Evolutionary conservation across 2,888 invertebrate genomes (phyloP), one percentile per base, ranked within the genome.

Genomic region (Dryomyza anilis): DNA sequence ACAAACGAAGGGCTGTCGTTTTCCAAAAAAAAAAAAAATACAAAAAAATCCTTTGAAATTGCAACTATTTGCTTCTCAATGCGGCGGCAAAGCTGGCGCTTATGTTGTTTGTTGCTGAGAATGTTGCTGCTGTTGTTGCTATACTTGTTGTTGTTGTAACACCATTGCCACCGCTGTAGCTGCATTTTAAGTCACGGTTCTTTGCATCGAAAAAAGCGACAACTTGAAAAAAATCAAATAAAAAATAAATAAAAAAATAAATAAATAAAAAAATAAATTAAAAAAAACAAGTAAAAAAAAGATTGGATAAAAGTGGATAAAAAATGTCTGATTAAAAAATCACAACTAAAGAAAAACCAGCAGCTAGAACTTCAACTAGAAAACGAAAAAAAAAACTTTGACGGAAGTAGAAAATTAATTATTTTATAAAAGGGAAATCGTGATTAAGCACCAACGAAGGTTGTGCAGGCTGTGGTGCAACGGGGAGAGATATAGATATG

Each of bases 351-450:
- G n/a, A 27, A 27, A 16, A 52, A 27, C 25, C n/a, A 23, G 1
- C 52, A 8, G 25, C 27, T 27, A 25, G 29, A 12, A n/a, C 29
- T 25, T 27, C 2, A 56, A 23, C n/a, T 21, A 39, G 19, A 39
- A 21, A 12, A 56, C 4, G 3, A 55, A 55, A 55, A 36, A 21
- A 55, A 6, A 7, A 23, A 56, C 50, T 27, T 52, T 27, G 50
- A 14, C 50, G 39, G 56, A 56, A 33, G 56, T 23, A 39, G 10
- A 56, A 55, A 56, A 56, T 23, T 30, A 56, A 56, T 52, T 52
- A 52, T 52, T 29, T 52, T 14, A 29, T 27, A 52, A 27, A 27
- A 52, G 50, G 25, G 50, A 52, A 52, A n/a, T 52, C 50, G n/a
- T 52, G 50, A 25, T 52, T 52, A 52, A 52, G 50, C 50, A 14